These are phyloP conservation scores for Rafetus swinhoei DNA, from an alignment of 2,113 vertebrate genomes.

Conservation along the genomic window DNA sequence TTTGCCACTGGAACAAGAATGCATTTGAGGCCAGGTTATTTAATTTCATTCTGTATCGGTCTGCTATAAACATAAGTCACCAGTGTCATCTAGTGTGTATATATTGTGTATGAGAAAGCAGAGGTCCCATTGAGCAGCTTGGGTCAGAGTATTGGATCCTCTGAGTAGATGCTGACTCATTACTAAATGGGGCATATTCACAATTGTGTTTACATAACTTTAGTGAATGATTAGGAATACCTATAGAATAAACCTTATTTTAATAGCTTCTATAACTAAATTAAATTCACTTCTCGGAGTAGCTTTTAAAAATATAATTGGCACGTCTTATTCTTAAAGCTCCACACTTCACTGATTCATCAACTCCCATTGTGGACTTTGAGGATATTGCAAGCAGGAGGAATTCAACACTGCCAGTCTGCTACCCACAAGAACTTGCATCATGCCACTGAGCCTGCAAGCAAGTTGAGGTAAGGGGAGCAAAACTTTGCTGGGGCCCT, in stretches of 20 bases:
- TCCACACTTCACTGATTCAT: background rate
- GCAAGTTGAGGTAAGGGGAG: constrained; percentile 37
- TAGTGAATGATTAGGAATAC: constrained; percentile 8
- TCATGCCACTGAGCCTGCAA: background rate
- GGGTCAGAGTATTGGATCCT: background rate
- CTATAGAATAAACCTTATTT: constrained; percentile 21
- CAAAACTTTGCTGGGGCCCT: background rate
- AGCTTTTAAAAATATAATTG: background rate
- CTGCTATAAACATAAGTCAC: background rate
- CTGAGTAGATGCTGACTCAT: background rate
- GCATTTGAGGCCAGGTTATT: background rate
- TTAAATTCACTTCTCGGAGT: background rate
- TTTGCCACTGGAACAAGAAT: constrained; percentile 4
- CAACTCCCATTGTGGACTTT: background rate
- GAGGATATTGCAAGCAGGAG: background rate
- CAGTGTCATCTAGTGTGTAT: background rate
- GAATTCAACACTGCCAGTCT: background rate
- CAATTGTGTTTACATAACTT: background rate
- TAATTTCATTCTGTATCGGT: background rate
- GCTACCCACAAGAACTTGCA: rapidly evolving
- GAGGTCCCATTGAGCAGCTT: background rate
- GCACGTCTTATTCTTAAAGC: background rate
- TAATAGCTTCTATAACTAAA: constrained; percentile 16
- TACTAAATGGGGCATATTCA: background rate
- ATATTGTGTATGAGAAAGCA: background rate